Percentiles rank a stretch among this genome's conserved stretches.
phyloP scores from a whole-genome alignment of 1,140 invertebrate species.

The Drosophila obscura region DNA sequence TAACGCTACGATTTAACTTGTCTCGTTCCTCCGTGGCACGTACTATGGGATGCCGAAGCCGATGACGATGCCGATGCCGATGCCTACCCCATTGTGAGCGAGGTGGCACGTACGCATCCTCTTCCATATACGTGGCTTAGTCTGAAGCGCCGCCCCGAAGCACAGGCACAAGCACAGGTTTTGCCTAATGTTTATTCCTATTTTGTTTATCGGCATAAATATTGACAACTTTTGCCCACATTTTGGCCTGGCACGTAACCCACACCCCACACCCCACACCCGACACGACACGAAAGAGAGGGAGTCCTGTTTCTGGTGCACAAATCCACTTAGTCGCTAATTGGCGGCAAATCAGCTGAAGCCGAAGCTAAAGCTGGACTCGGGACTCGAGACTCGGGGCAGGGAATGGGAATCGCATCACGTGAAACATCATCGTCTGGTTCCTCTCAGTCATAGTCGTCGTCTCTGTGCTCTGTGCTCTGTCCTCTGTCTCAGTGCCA shows the following conservation, averaged over 20 bases:
- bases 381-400: neutral
- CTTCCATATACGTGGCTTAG: slow-evolving; percentile 40
- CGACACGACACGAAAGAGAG: slow-evolving; percentile 3
- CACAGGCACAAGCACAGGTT: slow-evolving; percentile 4
- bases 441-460: no score
- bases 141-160: slow-evolving; percentile 34
- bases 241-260: slow-evolving; percentile 72
- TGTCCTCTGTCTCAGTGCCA: no score
- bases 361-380: slow-evolving; percentile 32
- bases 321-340: slow-evolving; percentile 79
- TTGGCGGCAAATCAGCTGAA: slow-evolving; percentile 74
- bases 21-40: slow-evolving; percentile 72
- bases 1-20: slow-evolving; percentile 82
- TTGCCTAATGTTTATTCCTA: slow-evolving; percentile 47
- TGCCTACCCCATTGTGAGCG: slow-evolving; percentile 16
- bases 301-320: slow-evolving; percentile 46
- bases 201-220: slow-evolving; percentile 81
- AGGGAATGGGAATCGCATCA: slow-evolving; percentile 32
- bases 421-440: slow-evolving; percentile 20
- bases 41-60: slow-evolving; percentile 15
- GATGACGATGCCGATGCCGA: no score
- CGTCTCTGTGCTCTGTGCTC: no score
- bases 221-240: slow-evolving; percentile 58
- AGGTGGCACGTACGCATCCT: slow-evolving; percentile 45
- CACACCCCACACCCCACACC: slow-evolving; percentile 17